Conservation (phyloP, 2,797 vertebrate genomes). For the Microctenopoma stevenorrisi region DNA sequence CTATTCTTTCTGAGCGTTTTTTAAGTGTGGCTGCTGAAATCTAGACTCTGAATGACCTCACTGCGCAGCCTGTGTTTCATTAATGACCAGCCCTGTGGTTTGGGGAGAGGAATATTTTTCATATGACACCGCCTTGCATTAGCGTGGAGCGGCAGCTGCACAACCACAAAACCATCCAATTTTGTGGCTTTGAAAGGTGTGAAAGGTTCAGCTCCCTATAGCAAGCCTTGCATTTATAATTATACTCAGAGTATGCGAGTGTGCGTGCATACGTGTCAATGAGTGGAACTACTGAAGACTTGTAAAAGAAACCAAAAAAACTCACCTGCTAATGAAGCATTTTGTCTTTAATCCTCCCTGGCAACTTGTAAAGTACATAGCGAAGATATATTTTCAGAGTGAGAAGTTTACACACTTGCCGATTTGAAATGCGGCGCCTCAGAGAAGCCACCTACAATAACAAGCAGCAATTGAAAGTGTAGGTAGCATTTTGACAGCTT, state of each 20-base stretch:
- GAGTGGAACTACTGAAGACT: conserved; percentile 87
- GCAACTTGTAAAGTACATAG: conserved; percentile 79
- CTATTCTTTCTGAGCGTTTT: conserved; percentile 91
- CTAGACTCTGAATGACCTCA: conserved; percentile 98
- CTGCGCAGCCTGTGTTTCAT: conserved; percentile 96
- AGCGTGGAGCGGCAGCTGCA: conserved; percentile 92
- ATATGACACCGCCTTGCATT: conserved; percentile 94
- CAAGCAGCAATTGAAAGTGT: conserved; percentile 54
- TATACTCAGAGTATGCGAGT: conserved; percentile 57
- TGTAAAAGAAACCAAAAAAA: conserved; percentile 73
- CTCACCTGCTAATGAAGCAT: conserved; percentile 83
- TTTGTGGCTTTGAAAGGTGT: conserved; percentile 94
- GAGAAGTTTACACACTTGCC: conserved; percentile 62
- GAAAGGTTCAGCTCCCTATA: conserved; percentile 97
- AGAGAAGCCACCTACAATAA: conserved; percentile 71
- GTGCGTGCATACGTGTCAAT: conserved; percentile 76
- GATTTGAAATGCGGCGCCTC: conserved; percentile 50
- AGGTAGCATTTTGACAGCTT: conserved; percentile 66
- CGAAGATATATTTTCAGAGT: conserved; percentile 56
- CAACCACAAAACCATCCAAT: conserved; percentile 93
- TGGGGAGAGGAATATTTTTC: conserved; percentile 98
- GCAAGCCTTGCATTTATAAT: conserved; percentile 88
- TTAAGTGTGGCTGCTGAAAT: conserved; percentile 95
- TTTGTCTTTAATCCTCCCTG: conserved; percentile 80
- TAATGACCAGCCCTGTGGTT: conserved; percentile 95